phyloP scores from a whole-genome alignment of 2,113 vertebrate genomes.

The Agelaius tricolor region DNA sequence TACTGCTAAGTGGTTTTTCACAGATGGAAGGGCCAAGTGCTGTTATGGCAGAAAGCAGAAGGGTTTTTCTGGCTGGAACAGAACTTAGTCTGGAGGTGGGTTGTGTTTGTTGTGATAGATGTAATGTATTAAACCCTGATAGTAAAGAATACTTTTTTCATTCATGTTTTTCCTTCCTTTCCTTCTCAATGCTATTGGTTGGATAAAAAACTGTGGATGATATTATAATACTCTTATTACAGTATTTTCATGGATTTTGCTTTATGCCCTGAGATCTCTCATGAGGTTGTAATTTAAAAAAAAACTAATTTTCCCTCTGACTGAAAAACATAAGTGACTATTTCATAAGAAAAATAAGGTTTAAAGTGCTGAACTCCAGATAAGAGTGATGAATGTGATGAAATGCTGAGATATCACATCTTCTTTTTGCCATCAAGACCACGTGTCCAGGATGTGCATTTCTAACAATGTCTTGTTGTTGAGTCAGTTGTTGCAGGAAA shows the following conservation, averaged over 20 bases:
- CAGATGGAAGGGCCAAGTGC: background rate
- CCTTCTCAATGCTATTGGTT: background rate
- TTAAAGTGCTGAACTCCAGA: background rate
- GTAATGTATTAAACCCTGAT: background rate
- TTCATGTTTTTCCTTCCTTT: background rate
- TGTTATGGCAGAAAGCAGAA: background rate
- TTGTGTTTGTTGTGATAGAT: background rate
- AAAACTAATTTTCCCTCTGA: background rate
- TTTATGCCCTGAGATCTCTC: background rate
- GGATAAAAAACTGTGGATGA: background rate
- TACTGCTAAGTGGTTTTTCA: background rate
- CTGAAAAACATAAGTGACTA: background rate
- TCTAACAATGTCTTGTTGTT: slow-evolving; percentile 61
- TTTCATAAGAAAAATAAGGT: background rate
- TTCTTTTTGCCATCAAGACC: background rate
- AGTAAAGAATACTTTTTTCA: background rate
- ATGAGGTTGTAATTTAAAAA: background rate
- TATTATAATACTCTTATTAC: background rate
- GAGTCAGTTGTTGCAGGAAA: background rate
- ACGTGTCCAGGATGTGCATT: background rate
- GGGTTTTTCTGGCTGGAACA: background rate
- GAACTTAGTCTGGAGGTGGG: background rate
- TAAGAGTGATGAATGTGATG: background rate
- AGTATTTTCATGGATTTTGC: background rate
- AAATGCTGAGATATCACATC: background rate